A percentile compares a stretch with the other conserved stretches of the same genome.
Conservation (phyloP, 1,140 invertebrate genomes). For the Drosophila takahashii region DNA sequence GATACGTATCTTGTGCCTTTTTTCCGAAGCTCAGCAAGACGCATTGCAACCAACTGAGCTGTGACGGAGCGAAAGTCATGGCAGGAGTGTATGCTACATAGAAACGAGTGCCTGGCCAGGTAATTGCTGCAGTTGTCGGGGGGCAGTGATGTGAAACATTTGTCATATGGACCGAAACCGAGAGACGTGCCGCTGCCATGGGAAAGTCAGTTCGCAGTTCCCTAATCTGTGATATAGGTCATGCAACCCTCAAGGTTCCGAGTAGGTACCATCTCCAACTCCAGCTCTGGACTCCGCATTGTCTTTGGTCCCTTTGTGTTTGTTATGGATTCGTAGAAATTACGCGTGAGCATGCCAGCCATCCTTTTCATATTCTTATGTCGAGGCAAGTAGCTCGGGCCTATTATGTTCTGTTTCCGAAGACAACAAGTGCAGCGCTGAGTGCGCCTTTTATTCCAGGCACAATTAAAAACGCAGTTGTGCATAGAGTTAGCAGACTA, state of each 20-base stretch:
- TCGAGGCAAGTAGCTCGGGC: slow-evolving; percentile 41
- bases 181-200: slow-evolving; percentile 74
- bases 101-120: slow-evolving; percentile 47
- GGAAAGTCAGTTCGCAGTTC: slow-evolving; percentile 64
- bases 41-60: slow-evolving; percentile 72
- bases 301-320: slow-evolving; percentile 58
- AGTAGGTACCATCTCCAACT: slow-evolving; percentile 40
- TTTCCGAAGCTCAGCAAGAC: slow-evolving; percentile 62
- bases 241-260: slow-evolving; percentile 80
- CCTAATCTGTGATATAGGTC: slow-evolving; percentile 80
- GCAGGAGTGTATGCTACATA: slow-evolving; percentile 2
- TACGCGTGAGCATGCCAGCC: slow-evolving; percentile 59
- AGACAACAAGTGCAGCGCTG: slow-evolving; percentile 69
- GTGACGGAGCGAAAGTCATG: slow-evolving; percentile 56
- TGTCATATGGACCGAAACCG: slow-evolving; percentile 70
- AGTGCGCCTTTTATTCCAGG: slow-evolving; percentile 76
- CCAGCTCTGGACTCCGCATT: slow-evolving; percentile 36
- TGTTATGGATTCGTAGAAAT: slow-evolving; percentile 68
- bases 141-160: slow-evolving; percentile 77
- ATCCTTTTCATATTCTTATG: slow-evolving; percentile 27
- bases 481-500: slow-evolving; percentile 41
- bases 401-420: slow-evolving; percentile 41
- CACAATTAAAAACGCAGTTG: slow-evolving; percentile 81
- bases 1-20: slow-evolving; percentile 10
- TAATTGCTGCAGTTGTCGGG: slow-evolving; percentile 71